These are phyloP conservation scores for Drosophila insularis DNA, from an alignment of 1,140 invertebrate genomes.

Conservation along the genomic window DNA sequence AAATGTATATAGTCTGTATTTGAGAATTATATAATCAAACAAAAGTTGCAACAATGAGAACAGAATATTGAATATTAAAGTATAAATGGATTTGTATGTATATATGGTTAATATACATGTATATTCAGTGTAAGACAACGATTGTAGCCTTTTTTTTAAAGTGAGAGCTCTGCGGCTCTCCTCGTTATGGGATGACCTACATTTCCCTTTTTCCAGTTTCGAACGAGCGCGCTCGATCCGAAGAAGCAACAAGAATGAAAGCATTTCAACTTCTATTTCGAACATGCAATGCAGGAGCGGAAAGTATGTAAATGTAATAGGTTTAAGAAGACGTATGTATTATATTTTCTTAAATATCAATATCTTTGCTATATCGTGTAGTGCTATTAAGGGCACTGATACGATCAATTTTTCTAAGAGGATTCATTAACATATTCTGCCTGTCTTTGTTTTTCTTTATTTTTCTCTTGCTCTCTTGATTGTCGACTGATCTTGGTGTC, in stretches of 20 bases:
- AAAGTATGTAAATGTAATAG: neutral
- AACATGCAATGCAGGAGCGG: slow-evolving; percentile 2
- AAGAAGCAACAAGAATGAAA: slow-evolving; percentile 9
- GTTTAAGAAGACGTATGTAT: too few species aligned
- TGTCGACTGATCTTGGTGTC: too few species aligned
- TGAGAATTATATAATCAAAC: neutral
- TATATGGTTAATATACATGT: neutral
- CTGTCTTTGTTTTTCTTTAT: too few species aligned
- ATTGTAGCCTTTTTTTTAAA: slow-evolving; percentile 9
- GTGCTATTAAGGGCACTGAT: too few species aligned
- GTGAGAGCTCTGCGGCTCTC: neutral
- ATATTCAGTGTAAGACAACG: slow-evolving; percentile 1
- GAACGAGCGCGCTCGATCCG: neutral
- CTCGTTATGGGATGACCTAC: slow-evolving; percentile 33
- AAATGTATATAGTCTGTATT: neutral
- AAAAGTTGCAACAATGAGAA: neutral
- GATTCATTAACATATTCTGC: too few species aligned
- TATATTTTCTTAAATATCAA: too few species aligned
- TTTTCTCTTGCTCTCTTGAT: too few species aligned
- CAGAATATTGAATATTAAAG: neutral
- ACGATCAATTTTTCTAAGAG: too few species aligned
- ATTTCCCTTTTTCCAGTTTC: slow-evolving; percentile 37
- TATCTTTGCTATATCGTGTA: too few species aligned
- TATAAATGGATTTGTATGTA: slow-evolving; percentile 4
- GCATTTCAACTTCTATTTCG: slow-evolving; percentile 24